Conservation (phyloP, 2,888 invertebrate species). For the Catocala fraxini region DNA sequence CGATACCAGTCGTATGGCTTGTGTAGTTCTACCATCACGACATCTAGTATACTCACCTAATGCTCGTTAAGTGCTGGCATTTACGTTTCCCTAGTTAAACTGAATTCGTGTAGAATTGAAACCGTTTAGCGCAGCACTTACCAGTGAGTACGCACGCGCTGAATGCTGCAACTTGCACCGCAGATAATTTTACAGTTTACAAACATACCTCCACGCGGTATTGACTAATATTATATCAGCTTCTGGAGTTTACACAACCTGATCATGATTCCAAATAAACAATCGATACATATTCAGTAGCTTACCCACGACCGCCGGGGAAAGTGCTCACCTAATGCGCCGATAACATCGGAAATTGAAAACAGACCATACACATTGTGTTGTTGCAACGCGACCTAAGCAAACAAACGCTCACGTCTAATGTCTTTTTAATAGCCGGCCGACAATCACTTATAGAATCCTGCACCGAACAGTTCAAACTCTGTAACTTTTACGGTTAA, state of each 20-base stretch:
- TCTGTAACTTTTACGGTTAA: slow-evolving; percentile 51
- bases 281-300: slow-evolving; percentile 50
- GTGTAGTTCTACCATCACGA: no score
- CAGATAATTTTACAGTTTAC: slow-evolving; percentile 29
- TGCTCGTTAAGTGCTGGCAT: no score
- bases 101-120: slow-evolving; percentile 21
- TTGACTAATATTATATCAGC: slow-evolving; percentile 24
- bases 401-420: slow-evolving; percentile 53
- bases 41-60: no score
- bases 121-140: slow-evolving; percentile 14
- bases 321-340: slow-evolving; percentile 42
- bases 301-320: slow-evolving; percentile 42
- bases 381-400: slow-evolving; percentile 31
- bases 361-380: slow-evolving; percentile 42
- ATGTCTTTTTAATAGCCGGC: slow-evolving; percentile 64
- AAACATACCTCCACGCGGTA: slow-evolving; percentile 24
- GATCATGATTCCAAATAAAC: slow-evolving; percentile 46
- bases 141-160: slow-evolving; percentile 16
- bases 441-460: slow-evolving; percentile 59
- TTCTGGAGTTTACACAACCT: slow-evolving; percentile 28
- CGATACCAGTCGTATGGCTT: slow-evolving; percentile 8
- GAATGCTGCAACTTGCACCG: slow-evolving; percentile 18
- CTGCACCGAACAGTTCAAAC: slow-evolving; percentile 41
- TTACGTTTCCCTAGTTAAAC: slow-evolving; percentile 19
- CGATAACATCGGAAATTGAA: slow-evolving; percentile 54